Base-by-base conservation (phyloP, 2,888 invertebrate genomes). In the Petrophora chlorosata region DNA sequence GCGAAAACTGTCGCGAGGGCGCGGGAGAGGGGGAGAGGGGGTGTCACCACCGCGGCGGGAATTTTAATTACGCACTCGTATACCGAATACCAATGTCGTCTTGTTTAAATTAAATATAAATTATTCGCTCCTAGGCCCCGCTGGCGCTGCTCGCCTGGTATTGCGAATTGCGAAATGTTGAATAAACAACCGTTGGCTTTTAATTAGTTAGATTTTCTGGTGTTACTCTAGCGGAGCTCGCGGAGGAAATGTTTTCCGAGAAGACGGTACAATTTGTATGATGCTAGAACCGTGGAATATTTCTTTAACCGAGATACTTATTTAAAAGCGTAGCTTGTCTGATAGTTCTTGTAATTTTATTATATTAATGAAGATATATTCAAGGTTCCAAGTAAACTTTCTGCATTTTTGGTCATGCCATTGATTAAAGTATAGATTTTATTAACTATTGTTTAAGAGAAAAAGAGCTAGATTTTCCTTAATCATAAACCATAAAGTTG, bases 31-130 rank as follows among this genome's bases (percentile, higher is more conserved):
- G 29, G 54, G 61, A 61, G 23, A 35, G 76, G 72, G 75, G 73
- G 74, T 63, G 69, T 78, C 76, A 81, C 60, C 76, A 81, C 60
- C 61, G 58, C 88, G 85, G 80, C 85, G 86, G 85, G 89, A 89
- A 89, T 89, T 89, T 89, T 89, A 89, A 89, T 90, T 90, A 90
- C 90, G 90, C 88, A 87, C 85, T 85, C 89, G 89, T 85, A 87
- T 85, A 85, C 82, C 87, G 89, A 89, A 89, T 89, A 88, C 88
- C 89, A 86, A 89, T 89, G 89, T 89, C 88, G 88, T 89, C 89
- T 89, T 89, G 88, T 88, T 89, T 89, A 89, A 89, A 89, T 89
- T 89, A 89, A 89, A 88, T 89, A 89, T 90, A 90, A 90, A 90
- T 90, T 90, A 90, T 89, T 86, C 85, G 79, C 85, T 84, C 80